phyloP scores from a whole-genome alignment of 2,113 vertebrate genomes.

The Chrysochloris asiatica region DNA sequence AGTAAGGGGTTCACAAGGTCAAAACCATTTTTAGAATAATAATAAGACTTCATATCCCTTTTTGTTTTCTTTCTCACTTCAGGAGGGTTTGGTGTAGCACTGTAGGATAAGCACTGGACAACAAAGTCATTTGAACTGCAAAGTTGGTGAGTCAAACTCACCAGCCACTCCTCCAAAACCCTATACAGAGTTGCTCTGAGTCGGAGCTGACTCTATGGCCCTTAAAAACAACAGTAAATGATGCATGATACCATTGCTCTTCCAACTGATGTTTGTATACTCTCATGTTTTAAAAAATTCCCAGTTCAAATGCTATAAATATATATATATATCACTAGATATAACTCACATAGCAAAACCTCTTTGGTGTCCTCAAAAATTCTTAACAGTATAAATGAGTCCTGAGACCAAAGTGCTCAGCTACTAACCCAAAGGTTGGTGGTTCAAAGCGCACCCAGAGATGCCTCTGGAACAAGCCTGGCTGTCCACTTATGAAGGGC shows the following conservation, averaged over 20 bases:
- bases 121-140: no score
- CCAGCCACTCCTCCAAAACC: no score
- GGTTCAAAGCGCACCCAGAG: not conserved
- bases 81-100: no score
- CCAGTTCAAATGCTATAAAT: not conserved
- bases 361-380: not conserved
- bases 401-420: not conserved
- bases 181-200: no score
- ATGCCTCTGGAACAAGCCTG: not conserved
- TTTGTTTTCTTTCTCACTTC: not conserved
- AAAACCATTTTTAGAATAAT: not conserved
- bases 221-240: no score
- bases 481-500: not conserved
- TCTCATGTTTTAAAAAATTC: slow-evolving; percentile 6
- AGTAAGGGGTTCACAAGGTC: not conserved
- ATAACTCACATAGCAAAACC: not conserved
- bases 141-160: no score
- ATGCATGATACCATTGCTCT: not conserved
- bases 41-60: not conserved
- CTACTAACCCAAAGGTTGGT: not conserved
- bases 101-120: no score
- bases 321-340: not conserved
- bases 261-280: not conserved
- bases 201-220: no score
- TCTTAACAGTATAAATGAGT: not conserved